Evolutionary conservation across 2,113 vertebrate genomes (phyloP), one percentile per base, ranked within the genome.

Genomic region (Xiphophorus hellerii): DNA sequence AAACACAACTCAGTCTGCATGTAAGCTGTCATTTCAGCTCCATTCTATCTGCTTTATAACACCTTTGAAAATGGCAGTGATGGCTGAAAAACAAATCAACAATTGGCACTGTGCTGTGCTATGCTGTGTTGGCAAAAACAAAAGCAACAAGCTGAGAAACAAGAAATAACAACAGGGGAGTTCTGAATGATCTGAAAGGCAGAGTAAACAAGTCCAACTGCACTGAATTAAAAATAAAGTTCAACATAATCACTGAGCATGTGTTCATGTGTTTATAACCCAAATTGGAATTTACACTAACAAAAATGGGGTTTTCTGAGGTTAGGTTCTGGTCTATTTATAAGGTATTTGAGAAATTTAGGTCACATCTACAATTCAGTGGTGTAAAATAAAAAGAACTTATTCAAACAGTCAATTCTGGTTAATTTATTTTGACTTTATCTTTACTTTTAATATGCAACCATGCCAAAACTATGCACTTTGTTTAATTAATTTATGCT

Each of bases 1-100:
- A 85, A 88, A 89, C 64, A 71, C 84, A 82, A 5, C 75, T 71
- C 65, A 7, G 15, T 69, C 70, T 76, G 71, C 54, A 42, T 80
- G 62, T 20, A 37, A 31, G 10, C 51, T 29, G 62, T 73, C 67
- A 66, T 73, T 31, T 62, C 44, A 78, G 58, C 66, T 62, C 39
- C 64, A n/a, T 10, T 14, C 68, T 29, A 9, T 67, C 22, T 71
- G 58, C 71, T 54, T 54, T 39, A 65, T 54, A 72, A 51, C 13
- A 28, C 44, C 62, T 69, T 64, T 31, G 30, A 62, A 61, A 35
- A 66, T 28, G 73, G 14, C 65, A 60, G 17, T 30, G 31, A 48
- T n/a, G 48, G 66, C 35, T 37, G 35, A 11, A 37, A 10, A 17
- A 51, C 6, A 10, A 10, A 11, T 58, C 17, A 58, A 58, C 51